Conservation (phyloP, 2,888 invertebrate species). For the Dasysyrphus albostriatus region DNA sequence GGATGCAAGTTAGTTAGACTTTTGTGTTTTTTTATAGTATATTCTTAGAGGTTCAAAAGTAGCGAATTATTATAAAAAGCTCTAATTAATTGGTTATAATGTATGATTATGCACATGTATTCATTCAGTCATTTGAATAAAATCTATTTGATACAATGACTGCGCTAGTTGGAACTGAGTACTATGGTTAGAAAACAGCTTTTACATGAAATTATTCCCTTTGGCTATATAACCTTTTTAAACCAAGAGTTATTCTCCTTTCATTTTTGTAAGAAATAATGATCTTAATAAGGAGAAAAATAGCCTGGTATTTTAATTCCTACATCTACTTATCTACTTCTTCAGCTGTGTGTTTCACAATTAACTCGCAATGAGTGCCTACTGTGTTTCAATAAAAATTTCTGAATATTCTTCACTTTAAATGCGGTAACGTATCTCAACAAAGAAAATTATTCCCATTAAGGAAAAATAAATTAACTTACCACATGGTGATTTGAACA, state of each 20-base stretch:
- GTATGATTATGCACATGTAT: background rate
- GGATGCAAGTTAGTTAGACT: background rate
- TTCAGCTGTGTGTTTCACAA: too few relatives aligned
- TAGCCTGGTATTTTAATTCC: too few relatives aligned
- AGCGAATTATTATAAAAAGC: background rate
- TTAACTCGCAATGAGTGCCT: too few relatives aligned
- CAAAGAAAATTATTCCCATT: too few relatives aligned
- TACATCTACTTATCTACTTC: too few relatives aligned
- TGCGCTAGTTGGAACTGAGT: background rate
- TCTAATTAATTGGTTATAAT: background rate
- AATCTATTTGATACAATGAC: background rate
- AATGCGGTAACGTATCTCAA: too few relatives aligned
- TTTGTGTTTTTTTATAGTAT: conserved; percentile 6
- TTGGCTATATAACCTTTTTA: background rate
- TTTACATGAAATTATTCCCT: background rate
- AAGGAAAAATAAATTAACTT: too few relatives aligned
- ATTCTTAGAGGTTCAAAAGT: conserved; percentile 12
- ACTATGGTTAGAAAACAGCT: background rate
- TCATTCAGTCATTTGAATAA: background rate
- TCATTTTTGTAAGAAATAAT: background rate
- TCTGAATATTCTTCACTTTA: too few relatives aligned
- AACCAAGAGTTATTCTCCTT: background rate
- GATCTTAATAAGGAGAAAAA: background rate
- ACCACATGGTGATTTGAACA: too few relatives aligned
- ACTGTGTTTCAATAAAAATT: too few relatives aligned